Evolutionary conservation across 1,140 invertebrate species (phyloP), one percentile per base, ranked within the genome.

Genomic region (Trachymyrmex cornetzi): DNA sequence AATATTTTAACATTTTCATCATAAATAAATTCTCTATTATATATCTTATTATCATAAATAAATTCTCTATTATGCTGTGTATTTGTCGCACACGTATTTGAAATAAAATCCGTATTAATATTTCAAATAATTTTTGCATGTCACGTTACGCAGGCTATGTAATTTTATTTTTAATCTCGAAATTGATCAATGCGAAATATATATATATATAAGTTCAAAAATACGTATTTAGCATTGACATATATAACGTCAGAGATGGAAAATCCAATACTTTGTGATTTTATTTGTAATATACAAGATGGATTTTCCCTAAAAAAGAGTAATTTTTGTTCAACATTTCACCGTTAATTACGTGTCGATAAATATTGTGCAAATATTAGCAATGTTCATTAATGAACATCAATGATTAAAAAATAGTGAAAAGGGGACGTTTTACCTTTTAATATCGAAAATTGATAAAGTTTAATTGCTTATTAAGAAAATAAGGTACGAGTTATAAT

Each of bases 381-480:
- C 11, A 71, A 71, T 55, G 6, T 27, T 57, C 11, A 55, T 57
- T 22, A 53, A 50, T 6, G 14, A 55, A n/a, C 9, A 19, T 44
- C 19, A 44, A 27, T 4, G 16, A 16, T 77, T 34, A 69, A 81
- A 71, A 4, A n/a, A 69, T 27, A 7, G 5, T n/a, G 38, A 27
- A 69, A 77, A 63, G 9, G 69, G 11, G 12, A 0, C 4, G 16
- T 75, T 61, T 84, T 57, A 57, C 16, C 0, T 81, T 44, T 57
- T 50, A 61, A 75, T 50, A 27, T 63, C 11, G 27, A 24, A 74
- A 84, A 84, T 24, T 48, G 24, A 48, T 74, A 84, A 61, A 61
- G 44, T 82, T 74, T 30, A 19, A 30, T 7, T 57, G 24, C 7
- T 74, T 71, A 71, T 75, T 27, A 14, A 14, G 44, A 74, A 50